Evolutionary conservation across 2,888 invertebrate species (phyloP), one percentile per base, ranked within the genome.

Genomic region (Bellardia pandia): DNA sequence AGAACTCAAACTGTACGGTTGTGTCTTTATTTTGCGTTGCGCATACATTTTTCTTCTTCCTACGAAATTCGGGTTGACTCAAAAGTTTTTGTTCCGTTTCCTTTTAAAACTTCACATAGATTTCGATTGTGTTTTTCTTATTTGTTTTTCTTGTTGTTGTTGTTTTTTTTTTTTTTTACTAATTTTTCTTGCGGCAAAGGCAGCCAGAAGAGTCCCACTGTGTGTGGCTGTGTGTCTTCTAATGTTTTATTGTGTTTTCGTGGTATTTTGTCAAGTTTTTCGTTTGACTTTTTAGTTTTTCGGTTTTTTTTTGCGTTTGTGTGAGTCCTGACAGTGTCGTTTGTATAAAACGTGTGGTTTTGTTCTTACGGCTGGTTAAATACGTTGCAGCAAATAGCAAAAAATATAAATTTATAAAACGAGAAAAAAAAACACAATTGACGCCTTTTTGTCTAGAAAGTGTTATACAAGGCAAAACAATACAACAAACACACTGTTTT

Each of bases 371-470:
- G 69, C 69, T 85, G 79, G 85, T 85, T 85, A 80, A 85, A 75
- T 85, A 64, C 45, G 62, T 3, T 85, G 76, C 76, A 83, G 9
- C 69, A 64, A 62, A 42, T 40, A 62, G 5, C 14, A 14, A 37
- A 66, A 51, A 16, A 45, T 8, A 6, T 64, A 56, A 42, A 23
- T 23, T 23, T 23, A 23, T 23, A 53, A n/a, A 6, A 51, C 62
- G n/a, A 33, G 8, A 23, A 69, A 23, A 40, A 58, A 60, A 71
- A 69, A 72, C 33, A 51, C 60, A 45, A 78, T 74, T 74, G 87
- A 85, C 87, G 85, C 87, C 87, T 81, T 53, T 75, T 78, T 87
- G 87, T 87, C 87, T 87, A 64, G 53, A 64, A 48, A 79, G 66
- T 75, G 69, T 84, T 80, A 51, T 72, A 74, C 74, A 74, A 75